Evolutionary conservation across 2,888 invertebrate genomes (phyloP).

Genomic region (Lycia hirtaria): DNA sequence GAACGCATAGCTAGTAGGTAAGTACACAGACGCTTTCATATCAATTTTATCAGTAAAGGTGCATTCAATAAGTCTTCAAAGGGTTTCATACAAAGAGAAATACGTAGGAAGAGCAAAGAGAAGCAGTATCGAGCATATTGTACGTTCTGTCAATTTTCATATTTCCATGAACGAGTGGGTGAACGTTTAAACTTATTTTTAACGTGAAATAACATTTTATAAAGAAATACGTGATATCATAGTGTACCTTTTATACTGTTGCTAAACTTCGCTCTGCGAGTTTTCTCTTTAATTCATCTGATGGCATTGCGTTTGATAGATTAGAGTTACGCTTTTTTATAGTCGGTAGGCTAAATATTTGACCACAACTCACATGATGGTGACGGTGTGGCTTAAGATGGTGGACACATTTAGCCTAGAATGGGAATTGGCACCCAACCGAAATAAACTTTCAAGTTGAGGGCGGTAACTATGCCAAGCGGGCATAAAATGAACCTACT

Average conservation of each 20-base stretch:
- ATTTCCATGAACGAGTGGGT: background rate
- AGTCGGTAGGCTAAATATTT: too few species aligned
- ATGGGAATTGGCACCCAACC: too few species aligned
- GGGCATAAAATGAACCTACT: too few species aligned
- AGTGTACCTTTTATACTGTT: background rate
- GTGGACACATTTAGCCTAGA: too few species aligned
- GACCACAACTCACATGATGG: too few species aligned
- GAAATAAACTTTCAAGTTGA: too few species aligned
- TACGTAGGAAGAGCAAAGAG: slow-evolving; percentile 2
- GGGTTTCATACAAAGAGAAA: background rate
- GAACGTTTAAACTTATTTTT: too few species aligned
- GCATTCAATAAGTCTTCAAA: slow-evolving; percentile 4
- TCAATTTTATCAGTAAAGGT: background rate
- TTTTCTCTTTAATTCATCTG: background rate
- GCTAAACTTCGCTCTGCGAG: background rate
- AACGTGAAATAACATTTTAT: background rate
- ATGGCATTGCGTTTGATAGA: too few species aligned
- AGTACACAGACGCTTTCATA: background rate
- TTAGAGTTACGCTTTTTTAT: too few species aligned
- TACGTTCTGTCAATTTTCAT: background rate
- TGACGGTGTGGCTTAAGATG: too few species aligned
- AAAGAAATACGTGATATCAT: background rate
- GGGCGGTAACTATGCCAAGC: too few species aligned
- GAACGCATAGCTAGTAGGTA: too few species aligned
- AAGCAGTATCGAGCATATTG: background rate